A percentile compares a stretch with the other conserved stretches of the same genome.
Conservation (phyloP, 35 echinoderm and acorn worm genomes). For the Lytechinus pictus region DNA sequence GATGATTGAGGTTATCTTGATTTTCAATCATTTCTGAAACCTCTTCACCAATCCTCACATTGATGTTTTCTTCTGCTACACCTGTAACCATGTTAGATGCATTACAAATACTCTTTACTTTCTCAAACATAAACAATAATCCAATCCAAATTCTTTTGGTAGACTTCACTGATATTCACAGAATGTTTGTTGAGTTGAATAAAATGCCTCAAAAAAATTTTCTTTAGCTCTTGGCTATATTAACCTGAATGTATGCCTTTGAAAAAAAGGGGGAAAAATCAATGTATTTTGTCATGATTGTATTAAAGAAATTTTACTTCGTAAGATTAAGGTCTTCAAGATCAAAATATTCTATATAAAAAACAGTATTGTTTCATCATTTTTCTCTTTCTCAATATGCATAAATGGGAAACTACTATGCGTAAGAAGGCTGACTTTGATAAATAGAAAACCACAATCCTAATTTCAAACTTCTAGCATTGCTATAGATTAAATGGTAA, state of each 20-base stretch:
- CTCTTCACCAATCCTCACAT: slow-evolving; percentile 55
- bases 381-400: background rate
- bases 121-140: background rate
- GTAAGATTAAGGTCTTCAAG: no score
- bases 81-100: slow-evolving; percentile 38
- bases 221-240: background rate
- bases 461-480: no score
- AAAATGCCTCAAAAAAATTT: background rate
- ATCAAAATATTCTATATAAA: no score
- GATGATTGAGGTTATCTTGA: slow-evolving; percentile 29
- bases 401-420: background rate
- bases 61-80: slow-evolving; percentile 62
- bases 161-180: background rate
- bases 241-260: no score
- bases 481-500: no score
- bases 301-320: no score
- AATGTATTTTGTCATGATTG: no score
- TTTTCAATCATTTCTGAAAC: slow-evolving; percentile 57
- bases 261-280: no score
- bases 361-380: background rate
- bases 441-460: no score
- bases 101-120: background rate
- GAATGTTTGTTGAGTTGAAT: background rate
- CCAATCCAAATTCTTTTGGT: background rate
- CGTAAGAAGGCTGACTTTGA: no score